Evolutionary conservation across 1,140 invertebrate species (phyloP).

Genomic region (Nautilus pompilius): DNA sequence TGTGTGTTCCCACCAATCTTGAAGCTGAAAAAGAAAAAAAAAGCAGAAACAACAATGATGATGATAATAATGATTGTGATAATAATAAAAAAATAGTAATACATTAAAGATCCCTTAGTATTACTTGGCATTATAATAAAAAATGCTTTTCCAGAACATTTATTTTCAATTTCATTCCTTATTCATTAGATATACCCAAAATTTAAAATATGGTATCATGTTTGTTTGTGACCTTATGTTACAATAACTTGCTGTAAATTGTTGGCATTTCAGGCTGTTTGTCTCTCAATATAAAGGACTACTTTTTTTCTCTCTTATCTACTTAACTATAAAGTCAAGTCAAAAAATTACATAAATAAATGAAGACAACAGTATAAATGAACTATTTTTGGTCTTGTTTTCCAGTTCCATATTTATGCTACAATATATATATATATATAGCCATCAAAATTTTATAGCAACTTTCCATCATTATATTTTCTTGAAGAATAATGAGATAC

Average conservation of each 20-base stretch:
- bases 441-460: no score
- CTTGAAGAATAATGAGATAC: no score
- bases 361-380: no score
- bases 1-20: conserved; percentile 54
- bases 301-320: no score
- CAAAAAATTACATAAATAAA: no score
- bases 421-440: no score
- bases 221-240: neutral
- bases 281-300: no score
- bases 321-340: no score
- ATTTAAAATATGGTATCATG: neutral
- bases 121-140: neutral
- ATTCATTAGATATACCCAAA: neutral
- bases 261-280: no score
- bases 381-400: no score
- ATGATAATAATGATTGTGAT: neutral
- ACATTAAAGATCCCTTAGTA: neutral
- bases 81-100: neutral
- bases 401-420: no score
- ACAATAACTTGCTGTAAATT: neutral
- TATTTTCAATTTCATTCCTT: neutral
- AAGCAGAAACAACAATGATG: conserved; percentile 7
- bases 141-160: neutral
- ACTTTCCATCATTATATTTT: no score
- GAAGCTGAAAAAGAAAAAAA: conserved; percentile 34